Evolutionary conservation across 2,797 vertebrate genomes (phyloP).

Genomic region (Acanthornis magna): DNA sequence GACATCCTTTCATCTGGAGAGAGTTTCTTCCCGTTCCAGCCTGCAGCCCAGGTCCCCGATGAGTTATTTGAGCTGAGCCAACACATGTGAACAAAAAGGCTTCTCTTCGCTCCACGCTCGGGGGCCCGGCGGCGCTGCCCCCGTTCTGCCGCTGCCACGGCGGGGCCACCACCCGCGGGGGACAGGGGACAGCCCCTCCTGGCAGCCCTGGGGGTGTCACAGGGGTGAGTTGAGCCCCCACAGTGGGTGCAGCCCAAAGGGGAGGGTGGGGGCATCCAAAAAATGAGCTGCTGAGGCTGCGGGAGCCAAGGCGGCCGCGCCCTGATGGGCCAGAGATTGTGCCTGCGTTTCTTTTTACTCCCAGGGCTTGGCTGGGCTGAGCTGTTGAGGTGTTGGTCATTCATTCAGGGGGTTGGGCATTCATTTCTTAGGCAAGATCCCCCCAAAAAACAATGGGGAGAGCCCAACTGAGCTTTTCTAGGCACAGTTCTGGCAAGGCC

Average conservation of each 20-base stretch:
- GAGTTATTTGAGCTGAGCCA: constrained; percentile 62
- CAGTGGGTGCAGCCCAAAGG: too few relatives aligned
- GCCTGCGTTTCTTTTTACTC: neutral
- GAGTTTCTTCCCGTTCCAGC: constrained; percentile 61
- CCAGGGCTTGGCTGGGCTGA: neutral
- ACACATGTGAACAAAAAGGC: constrained; percentile 65
- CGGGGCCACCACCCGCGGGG: neutral
- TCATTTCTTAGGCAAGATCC: neutral
- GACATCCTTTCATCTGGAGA: constrained; percentile 69
- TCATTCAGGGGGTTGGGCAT: neutral
- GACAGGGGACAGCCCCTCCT: neutral
- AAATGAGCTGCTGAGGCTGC: rapidly evolving
- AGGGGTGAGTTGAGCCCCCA: neutral
- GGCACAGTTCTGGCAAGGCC: neutral
- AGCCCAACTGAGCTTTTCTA: neutral
- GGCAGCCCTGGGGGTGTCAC: rapidly evolving
- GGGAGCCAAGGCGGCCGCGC: neutral
- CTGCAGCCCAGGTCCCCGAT: constrained; percentile 52
- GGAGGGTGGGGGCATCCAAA: neutral
- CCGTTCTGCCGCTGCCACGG: neutral
- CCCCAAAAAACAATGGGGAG: rapidly evolving
- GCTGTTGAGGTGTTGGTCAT: neutral
- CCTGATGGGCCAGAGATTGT: neutral
- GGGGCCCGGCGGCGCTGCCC: constrained; percentile 24
- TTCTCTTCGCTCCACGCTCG: constrained; percentile 44